phyloP scores from a whole-genome alignment of 2,888 invertebrate species.

The Torymus aiolomorphi region DNA sequence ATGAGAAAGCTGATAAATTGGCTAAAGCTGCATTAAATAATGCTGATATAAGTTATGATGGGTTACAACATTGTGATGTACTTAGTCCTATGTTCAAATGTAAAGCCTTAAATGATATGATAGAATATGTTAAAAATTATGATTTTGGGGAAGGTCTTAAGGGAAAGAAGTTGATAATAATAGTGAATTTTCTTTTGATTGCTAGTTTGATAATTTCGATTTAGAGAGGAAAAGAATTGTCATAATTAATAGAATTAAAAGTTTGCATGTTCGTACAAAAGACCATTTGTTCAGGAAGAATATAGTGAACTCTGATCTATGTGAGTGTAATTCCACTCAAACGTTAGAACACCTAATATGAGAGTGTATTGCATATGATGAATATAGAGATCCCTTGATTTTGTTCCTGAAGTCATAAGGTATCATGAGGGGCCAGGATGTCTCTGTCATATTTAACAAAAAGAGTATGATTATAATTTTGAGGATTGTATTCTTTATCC shows the following conservation, averaged over 20 bases:
- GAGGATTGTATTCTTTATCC: neutral
- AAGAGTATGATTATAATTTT: neutral
- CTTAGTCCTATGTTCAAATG: neutral
- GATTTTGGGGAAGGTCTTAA: neutral
- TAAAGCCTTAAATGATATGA: neutral
- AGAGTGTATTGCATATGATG: neutral
- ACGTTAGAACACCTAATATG: neutral
- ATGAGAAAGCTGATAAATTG: neutral
- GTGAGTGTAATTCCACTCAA: neutral
- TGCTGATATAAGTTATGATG: too few species aligned
- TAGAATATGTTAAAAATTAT: neutral
- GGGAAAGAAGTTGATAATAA: neutral
- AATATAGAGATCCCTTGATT: neutral
- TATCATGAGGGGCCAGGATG: neutral
- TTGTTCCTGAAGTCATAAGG: neutral
- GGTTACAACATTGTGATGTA: neutral
- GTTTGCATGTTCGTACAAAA: neutral
- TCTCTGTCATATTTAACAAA: neutral
- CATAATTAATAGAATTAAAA: conserved; percentile 7
- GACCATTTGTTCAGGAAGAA: neutral
- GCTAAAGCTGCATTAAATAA: neutral
- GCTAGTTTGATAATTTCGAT: neutral
- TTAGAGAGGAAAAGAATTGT: neutral
- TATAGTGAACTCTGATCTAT: neutral
- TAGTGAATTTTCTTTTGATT: neutral